Conservation (phyloP, 2,888 invertebrate species). For the Leptopilina myrica region DNA sequence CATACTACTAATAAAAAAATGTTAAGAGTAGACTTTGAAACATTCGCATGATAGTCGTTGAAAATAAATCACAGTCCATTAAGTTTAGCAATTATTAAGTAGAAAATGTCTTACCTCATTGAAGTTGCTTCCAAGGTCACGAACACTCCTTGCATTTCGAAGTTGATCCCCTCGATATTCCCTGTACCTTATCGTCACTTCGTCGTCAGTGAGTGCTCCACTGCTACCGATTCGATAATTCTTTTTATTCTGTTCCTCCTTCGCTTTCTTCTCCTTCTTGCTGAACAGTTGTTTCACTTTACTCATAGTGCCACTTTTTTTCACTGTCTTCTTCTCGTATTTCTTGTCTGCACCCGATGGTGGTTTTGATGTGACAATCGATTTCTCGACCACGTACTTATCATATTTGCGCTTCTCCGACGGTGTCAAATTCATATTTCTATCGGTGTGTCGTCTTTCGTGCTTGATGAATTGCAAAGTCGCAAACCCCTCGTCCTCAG, state of each 20-base stretch:
- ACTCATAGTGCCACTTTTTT: constrained; percentile 74
- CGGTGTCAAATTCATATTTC: constrained; percentile 76
- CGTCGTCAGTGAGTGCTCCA: constrained; percentile 73
- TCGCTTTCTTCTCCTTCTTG: constrained; percentile 84
- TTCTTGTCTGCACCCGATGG: constrained; percentile 71
- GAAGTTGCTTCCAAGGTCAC: constrained; percentile 72
- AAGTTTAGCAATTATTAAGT: too few relatives aligned
- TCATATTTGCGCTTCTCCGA: constrained; percentile 70
- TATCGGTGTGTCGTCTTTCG: constrained; percentile 86
- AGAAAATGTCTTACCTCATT: constrained; percentile 67
- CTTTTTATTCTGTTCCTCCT: constrained; percentile 78
- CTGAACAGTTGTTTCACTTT: constrained; percentile 87
- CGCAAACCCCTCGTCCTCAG: constrained; percentile 85
- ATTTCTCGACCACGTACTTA: constrained; percentile 66
- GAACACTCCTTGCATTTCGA: constrained; percentile 71
- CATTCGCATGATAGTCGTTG: too few relatives aligned
- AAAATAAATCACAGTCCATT: too few relatives aligned
- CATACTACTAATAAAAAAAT: too few relatives aligned
- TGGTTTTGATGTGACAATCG: constrained; percentile 68
- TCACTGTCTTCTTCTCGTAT: constrained; percentile 72
- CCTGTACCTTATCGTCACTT: constrained; percentile 72
- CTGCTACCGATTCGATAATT: constrained; percentile 64
- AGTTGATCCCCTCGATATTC: constrained; percentile 74
- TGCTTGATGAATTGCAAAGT: constrained; percentile 85
- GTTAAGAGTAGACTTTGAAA: too few relatives aligned